Conservation (phyloP, 2,113 vertebrate species). For the Abramis brama region DNA sequence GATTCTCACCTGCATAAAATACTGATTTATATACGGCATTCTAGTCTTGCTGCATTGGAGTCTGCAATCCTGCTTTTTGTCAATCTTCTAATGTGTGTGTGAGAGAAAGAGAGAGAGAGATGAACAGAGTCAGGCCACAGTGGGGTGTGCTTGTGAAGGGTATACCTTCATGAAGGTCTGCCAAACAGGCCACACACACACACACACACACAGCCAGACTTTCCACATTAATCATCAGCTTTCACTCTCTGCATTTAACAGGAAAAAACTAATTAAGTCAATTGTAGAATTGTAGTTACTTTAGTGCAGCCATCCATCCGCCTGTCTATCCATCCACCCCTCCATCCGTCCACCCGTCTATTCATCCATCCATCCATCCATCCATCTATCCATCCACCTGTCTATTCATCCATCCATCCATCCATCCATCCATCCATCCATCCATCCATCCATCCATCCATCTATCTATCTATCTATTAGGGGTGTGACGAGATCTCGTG, state of each 20-base stretch:
- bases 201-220: constrained; percentile 41
- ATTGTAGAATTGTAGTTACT: background rate
- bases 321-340: background rate
- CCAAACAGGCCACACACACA: constrained; percentile 69
- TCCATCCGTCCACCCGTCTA: background rate
- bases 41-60: background rate
- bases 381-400: background rate
- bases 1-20: constrained; percentile 58
- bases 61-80: background rate
- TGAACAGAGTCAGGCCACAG: constrained; percentile 58
- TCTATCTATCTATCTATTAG: background rate
- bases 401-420: background rate
- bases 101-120: constrained; percentile 34
- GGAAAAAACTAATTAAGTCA: background rate
- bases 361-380: background rate
- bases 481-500: too few species aligned
- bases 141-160: constrained; percentile 72
- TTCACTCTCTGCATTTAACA: background rate
- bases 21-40: constrained; percentile 58
- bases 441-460: background rate
- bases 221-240: constrained; percentile 21
- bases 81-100: background rate
- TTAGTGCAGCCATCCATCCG: background rate
- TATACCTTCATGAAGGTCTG: constrained; percentile 77
- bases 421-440: background rate